Base-by-base conservation (phyloP, 1,140 invertebrate genomes). In the Musca domestica region DNA sequence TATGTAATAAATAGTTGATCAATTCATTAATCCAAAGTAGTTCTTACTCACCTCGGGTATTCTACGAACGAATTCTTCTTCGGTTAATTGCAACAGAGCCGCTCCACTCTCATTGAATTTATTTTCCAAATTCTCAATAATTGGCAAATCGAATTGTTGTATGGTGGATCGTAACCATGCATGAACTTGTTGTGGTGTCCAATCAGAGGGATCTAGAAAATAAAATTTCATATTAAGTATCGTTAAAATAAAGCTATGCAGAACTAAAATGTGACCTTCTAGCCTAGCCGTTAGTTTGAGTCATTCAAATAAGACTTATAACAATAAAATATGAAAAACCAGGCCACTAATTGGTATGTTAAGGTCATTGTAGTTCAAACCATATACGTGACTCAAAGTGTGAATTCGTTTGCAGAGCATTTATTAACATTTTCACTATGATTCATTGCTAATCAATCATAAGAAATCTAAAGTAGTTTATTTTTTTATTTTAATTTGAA, bases 141-240 rank as follows among this genome's bases (percentile, higher is more conserved):
- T 86, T 27, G 90, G 88, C 70, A 93, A 82, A 73, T 89, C 87
- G 74, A 90, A 90, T 78, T 95, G 91, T 74, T 89, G 86, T 51
- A 91, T 85, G 64, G 92, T 94, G 89, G 90, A 95, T 76, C 91
- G 87, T 22, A 95, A 86, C 94, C 95, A 96, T 1, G 91, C 87
- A 54, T 91, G 89, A 5, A 95, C 94, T 75, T 96, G 91, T 47
- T 87, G 87, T 7, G 86, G 83, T 67, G 88, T 92, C 95, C 95
- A 98, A 69, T 88, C 86, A 74, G 87, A 86, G 48, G 95, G 94
- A 87, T 96, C 94, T 96, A 82, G 4, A 85, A 58, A 67, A 20
- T 17, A 67, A 5, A 52, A 66, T 14, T 56, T 6, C 15, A 41
- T n/a, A n/a, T n/a, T n/a, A n/a, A n/a, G n/a, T n/a, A n/a, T n/a